These are phyloP conservation scores for Tauraco hartlaubi DNA, from an alignment of 2,797 vertebrate genomes.

Conservation along the genomic window DNA sequence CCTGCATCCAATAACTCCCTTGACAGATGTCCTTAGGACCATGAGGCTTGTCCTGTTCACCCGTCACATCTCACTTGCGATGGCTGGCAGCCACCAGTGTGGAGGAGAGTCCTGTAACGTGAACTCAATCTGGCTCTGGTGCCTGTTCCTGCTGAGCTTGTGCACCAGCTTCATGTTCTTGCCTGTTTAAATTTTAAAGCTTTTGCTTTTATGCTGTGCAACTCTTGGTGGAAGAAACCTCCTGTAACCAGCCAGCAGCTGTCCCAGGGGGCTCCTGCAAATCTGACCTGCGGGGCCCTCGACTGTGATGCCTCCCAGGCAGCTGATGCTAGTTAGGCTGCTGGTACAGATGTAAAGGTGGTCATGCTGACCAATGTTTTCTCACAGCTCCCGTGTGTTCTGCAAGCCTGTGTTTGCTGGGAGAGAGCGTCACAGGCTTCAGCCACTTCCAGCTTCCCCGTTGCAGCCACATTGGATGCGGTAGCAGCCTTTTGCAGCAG, in stretches of 20 bases:
- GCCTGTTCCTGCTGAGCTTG: neutral
- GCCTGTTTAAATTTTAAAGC: neutral
- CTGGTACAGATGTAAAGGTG: neutral
- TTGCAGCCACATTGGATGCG: neutral
- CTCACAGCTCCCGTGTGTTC: neutral
- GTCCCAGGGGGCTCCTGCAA: neutral
- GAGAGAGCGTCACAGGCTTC: neutral
- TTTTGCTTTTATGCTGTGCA: neutral
- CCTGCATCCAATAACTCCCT: neutral
- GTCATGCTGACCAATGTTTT: neutral
- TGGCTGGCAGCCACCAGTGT: neutral
- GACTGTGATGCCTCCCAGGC: neutral
- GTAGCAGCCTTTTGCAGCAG: neutral
- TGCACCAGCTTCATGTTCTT: neutral
- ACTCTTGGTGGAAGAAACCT: neutral
- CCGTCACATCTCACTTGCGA: rapidly evolving
- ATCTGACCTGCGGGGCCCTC: neutral
- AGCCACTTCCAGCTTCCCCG: neutral
- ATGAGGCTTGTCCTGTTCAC: neutral
- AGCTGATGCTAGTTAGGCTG: neutral
- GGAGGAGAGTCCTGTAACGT: neutral
- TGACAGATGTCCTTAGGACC: neutral
- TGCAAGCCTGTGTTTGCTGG: neutral
- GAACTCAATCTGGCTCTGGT: neutral
- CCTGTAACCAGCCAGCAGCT: neutral